phyloP scores from a whole-genome alignment of 2,888 invertebrate genomes.

The Polymixis flavicincta region DNA sequence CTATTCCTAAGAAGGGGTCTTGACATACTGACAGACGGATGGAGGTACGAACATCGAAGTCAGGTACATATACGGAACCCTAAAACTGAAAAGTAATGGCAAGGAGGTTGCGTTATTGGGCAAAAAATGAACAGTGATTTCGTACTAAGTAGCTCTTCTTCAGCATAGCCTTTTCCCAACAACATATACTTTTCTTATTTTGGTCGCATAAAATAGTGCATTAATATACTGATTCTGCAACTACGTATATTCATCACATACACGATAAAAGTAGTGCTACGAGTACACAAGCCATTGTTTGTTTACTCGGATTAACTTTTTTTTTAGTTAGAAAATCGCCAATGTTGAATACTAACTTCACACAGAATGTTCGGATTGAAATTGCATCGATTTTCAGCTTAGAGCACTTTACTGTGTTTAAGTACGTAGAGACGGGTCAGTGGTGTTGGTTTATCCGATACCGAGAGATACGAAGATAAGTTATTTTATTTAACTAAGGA shows the following conservation, averaged over 20 bases:
- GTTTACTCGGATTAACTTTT: constrained; percentile 32
- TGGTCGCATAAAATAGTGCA: background rate
- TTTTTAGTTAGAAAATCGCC: constrained; percentile 13
- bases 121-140: background rate
- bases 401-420: constrained; percentile 24
- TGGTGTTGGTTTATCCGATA: constrained; percentile 28
- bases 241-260: background rate
- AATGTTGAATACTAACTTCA: constrained; percentile 32
- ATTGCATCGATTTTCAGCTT: constrained; percentile 57
- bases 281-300: constrained; percentile 12
- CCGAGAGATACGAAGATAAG: constrained; percentile 2
- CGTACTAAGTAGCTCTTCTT: background rate
- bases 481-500: constrained; percentile 18
- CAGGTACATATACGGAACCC: no score
- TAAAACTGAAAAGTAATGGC: background rate
- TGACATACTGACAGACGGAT: no score
- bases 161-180: no score
- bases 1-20: no score
- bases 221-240: background rate
- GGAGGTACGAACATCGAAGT: no score
- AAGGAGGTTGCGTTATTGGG: no score
- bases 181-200: background rate
- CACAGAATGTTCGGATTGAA: constrained; percentile 41
- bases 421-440: constrained; percentile 34
- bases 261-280: background rate